A percentile compares a stretch with the other conserved stretches of the same genome.
These are phyloP conservation scores for Sphecodes monilicornis DNA, from an alignment of 2,888 invertebrate genomes.

Conservation along the genomic window DNA sequence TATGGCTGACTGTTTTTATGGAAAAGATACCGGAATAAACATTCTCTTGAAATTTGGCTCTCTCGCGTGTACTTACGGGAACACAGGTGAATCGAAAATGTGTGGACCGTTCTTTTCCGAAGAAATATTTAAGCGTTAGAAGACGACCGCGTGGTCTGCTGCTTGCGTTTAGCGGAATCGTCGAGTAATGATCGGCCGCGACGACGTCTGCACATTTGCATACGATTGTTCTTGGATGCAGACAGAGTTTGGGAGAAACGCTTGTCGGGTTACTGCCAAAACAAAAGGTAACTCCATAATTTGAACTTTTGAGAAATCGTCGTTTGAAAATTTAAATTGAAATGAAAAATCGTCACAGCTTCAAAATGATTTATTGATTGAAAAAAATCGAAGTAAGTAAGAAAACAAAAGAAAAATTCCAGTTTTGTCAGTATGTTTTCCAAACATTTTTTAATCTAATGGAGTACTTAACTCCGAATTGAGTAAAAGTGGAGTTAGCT, in stretches of 20 bases:
- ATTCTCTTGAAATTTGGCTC: background rate
- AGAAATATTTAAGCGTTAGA: background rate
- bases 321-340: too few relatives aligned
- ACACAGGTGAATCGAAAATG: background rate
- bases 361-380: too few relatives aligned
- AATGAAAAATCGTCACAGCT: too few relatives aligned
- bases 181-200: background rate
- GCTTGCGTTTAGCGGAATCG: background rate
- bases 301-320: too few relatives aligned
- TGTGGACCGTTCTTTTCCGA: background rate
- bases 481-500: too few relatives aligned
- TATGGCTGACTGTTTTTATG: background rate
- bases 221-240: background rate
- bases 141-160: background rate
- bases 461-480: too few relatives aligned
- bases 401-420: too few relatives aligned
- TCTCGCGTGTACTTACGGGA: background rate
- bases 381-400: too few relatives aligned
- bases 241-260: background rate
- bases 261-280: too few relatives aligned
- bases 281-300: too few relatives aligned
- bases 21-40: background rate
- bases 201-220: background rate
- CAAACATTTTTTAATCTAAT: too few relatives aligned
- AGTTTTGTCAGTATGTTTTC: too few relatives aligned